Percentiles rank a stretch among this genome's conserved stretches.
Evolutionary conservation across 2,888 invertebrate species (phyloP).

Genomic region (Platerodrilus igneus): DNA sequence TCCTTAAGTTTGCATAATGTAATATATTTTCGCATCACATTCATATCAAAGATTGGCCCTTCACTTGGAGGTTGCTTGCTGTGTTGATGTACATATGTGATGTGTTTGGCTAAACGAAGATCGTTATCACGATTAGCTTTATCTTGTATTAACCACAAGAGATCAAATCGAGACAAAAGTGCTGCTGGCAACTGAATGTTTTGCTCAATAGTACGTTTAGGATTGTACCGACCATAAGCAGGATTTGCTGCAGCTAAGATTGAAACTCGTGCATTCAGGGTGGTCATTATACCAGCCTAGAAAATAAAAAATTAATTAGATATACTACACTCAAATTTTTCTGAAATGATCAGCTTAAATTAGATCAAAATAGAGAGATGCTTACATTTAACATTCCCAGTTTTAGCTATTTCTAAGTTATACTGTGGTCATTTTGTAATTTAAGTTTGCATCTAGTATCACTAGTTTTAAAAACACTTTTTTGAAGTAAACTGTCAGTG

Average conservation of each 20-base stretch:
- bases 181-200: slow-evolving; percentile 98
- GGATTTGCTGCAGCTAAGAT: slow-evolving; percentile 99
- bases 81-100: slow-evolving; percentile 95
- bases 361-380: background rate
- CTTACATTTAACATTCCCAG: background rate
- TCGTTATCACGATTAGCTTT: slow-evolving; percentile 69
- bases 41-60: slow-evolving; percentile 82
- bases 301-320: slow-evolving; percentile 19
- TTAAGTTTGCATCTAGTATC: too few species aligned
- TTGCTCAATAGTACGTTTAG: slow-evolving; percentile 89
- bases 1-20: slow-evolving; percentile 84
- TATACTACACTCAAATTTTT: too few species aligned
- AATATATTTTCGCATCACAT: slow-evolving; percentile 89
- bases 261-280: slow-evolving; percentile 93
- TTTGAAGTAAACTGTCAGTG: too few species aligned
- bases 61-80: slow-evolving; percentile 76
- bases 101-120: slow-evolving; percentile 87
- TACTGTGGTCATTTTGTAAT: too few species aligned
- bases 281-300: slow-evolving; percentile 96
- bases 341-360: too few species aligned
- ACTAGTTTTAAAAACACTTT: too few species aligned
- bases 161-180: slow-evolving; percentile 89
- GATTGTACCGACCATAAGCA: slow-evolving; percentile 96
- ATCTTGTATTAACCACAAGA: slow-evolving; percentile 92
- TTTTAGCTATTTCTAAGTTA: too few species aligned